These are phyloP conservation scores for Apostichopus parvimensis DNA, from an alignment of 35 echinoderm and acorn worm species.

Conservation along the genomic window DNA sequence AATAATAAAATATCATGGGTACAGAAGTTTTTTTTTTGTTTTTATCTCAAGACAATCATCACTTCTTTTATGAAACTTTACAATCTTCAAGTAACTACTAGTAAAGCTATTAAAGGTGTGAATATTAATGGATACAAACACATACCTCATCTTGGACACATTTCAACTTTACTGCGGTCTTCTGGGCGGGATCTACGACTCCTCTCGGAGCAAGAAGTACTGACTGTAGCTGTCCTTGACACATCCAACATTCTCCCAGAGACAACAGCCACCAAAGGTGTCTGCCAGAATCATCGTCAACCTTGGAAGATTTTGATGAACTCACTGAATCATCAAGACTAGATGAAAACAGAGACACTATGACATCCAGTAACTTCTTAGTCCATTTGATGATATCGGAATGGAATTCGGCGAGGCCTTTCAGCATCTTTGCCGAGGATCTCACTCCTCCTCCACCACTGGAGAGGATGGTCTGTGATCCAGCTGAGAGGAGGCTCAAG, in stretches of 20 bases:
- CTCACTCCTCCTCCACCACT: not conserved
- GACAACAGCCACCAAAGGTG: conserved; percentile 12
- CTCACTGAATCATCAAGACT: not conserved
- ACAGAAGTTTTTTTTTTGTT: too few relatives aligned
- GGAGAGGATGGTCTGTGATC: not conserved
- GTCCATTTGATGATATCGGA: conserved; percentile 45
- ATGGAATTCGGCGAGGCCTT: conserved; percentile 14
- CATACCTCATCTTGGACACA: conserved; percentile 82
- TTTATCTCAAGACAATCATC: too few relatives aligned
- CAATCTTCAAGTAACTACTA: too few relatives aligned
- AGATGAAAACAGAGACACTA: not conserved
- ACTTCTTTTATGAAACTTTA: too few relatives aligned
- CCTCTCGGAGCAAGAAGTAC: conserved; percentile 75
- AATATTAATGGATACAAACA: too few relatives aligned
- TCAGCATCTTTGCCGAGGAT: not conserved
- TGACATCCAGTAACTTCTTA: not conserved
- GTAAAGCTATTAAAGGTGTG: too few relatives aligned
- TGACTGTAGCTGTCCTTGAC: conserved; percentile 67
- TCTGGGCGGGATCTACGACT: conserved; percentile 93
- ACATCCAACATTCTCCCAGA: conserved; percentile 66
- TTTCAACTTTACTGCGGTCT: conserved; percentile 64
- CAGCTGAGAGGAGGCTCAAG: conserved; percentile 22
- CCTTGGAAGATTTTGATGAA: not conserved
- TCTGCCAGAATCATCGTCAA: not conserved
- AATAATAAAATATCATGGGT: too few relatives aligned